Percentiles rank a stretch among this genome's conserved stretches.
These are phyloP conservation scores for Antennarius maculatus DNA, from an alignment of 2,797 vertebrate genomes.

Conservation along the genomic window DNA sequence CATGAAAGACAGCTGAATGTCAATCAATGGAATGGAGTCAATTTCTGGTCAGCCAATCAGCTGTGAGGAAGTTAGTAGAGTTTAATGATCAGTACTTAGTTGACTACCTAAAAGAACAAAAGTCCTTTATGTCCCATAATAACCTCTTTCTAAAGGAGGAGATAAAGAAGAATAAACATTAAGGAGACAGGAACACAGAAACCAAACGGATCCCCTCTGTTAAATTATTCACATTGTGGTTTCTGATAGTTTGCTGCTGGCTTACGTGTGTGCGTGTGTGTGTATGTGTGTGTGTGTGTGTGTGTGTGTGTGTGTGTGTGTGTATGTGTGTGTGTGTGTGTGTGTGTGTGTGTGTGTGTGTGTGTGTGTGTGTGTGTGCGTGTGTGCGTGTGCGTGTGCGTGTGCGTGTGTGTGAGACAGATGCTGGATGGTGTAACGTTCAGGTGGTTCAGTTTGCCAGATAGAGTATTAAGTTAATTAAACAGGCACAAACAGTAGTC, in stretches of 20 bases:
- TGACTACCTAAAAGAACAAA: too few species aligned
- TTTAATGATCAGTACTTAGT: too few species aligned
- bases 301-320: too few species aligned
- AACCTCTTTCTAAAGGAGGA: neutral
- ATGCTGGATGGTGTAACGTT: conserved; percentile 89
- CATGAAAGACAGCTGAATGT: too few species aligned
- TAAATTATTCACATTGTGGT: conserved; percentile 87
- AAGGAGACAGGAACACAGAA: conserved; percentile 36
- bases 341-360: conserved; percentile 13
- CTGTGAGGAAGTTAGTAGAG: too few species aligned
- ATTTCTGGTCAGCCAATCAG: too few species aligned
- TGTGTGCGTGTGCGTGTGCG: too few species aligned
- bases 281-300: conserved; percentile 10
- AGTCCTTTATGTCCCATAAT: too few species aligned
- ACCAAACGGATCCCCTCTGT: conserved; percentile 55
- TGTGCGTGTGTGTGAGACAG: too few species aligned
- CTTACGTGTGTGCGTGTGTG: conserved; percentile 24
- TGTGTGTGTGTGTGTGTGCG: too few species aligned
- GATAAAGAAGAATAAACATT: conserved; percentile 1
- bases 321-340: conserved; percentile 6
- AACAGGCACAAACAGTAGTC: conserved; percentile 75
- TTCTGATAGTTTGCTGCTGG: conserved; percentile 80
- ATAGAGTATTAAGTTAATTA: conserved; percentile 90
- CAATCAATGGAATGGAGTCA: too few species aligned
- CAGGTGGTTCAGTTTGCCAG: conserved; percentile 83